These are phyloP conservation scores for Thryonomys swinderianus DNA, from an alignment of 2,113 vertebrate genomes.

Conservation along the genomic window DNA sequence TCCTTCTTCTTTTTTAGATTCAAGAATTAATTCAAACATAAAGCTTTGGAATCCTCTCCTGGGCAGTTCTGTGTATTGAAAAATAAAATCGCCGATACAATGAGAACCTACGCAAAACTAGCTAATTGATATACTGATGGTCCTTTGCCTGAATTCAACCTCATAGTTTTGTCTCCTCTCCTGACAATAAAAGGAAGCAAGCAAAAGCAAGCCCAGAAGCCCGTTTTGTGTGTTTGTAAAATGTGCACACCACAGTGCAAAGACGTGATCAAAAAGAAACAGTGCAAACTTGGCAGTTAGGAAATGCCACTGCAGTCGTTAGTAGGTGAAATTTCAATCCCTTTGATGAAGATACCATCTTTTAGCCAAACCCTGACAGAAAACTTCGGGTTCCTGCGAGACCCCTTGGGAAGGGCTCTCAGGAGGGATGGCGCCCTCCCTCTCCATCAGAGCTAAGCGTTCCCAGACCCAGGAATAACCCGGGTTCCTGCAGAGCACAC, in stretches of 20 bases:
- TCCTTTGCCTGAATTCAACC: neutral
- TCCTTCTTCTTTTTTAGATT: slow-evolving; percentile 29
- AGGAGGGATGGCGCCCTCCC: slow-evolving; percentile 46
- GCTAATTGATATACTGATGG: neutral
- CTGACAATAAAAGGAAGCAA: slow-evolving; percentile 10
- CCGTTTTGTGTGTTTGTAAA: neutral
- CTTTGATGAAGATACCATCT: slow-evolving; percentile 76
- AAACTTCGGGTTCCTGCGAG: slow-evolving; percentile 66
- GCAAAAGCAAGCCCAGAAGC: slow-evolving; percentile 43
- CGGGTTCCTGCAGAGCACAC: slow-evolving; percentile 54
- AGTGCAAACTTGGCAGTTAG: slow-evolving; percentile 55
- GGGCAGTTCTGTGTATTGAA: neutral
- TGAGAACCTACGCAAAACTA: neutral
- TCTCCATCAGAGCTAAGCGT: slow-evolving; percentile 61
- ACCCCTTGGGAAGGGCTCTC: slow-evolving; percentile 55
- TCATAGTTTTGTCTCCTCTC: slow-evolving; percentile 13
- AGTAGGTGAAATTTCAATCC: slow-evolving; percentile 58
- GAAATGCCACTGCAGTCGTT: slow-evolving; percentile 50
- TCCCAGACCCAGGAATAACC: slow-evolving; percentile 70
- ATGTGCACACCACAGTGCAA: neutral
- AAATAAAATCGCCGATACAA: neutral
- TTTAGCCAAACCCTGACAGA: slow-evolving; percentile 63
- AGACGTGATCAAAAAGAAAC: neutral
- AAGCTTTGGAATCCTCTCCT: neutral
- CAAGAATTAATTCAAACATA: slow-evolving; percentile 3